These are phyloP conservation scores for Elgonia sp. DNA, from an alignment of 2,888 invertebrate species.

Conservation along the genomic window DNA sequence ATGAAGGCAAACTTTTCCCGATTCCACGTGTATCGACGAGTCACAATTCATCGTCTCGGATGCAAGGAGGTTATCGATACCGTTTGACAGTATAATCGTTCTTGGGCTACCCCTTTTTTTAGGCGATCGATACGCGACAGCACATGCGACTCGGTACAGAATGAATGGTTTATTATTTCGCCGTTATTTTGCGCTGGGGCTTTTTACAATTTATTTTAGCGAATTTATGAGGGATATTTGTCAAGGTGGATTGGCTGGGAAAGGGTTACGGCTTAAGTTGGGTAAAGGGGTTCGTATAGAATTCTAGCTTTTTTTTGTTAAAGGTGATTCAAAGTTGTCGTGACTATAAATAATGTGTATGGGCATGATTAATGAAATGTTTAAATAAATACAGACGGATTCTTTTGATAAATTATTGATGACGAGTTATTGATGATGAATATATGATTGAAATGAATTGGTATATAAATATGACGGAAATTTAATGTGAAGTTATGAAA, in stretches of 20 bases:
- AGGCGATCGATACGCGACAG: conserved; percentile 52
- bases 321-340: background rate
- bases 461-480: no score
- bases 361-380: no score
- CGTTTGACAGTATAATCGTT: conserved; percentile 65
- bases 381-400: no score
- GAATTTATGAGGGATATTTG: conserved; percentile 64
- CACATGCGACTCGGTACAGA: conserved; percentile 39
- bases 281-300: background rate
- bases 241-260: conserved; percentile 34
- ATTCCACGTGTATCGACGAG: conserved; percentile 9
- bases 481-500: no score
- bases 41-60: conserved; percentile 58
- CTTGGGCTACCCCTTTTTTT: conserved; percentile 49
- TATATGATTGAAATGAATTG: no score
- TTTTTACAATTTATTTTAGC: conserved; percentile 55
- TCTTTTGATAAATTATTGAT: no score
- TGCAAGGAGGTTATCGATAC: conserved; percentile 63
- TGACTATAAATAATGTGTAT: no score
- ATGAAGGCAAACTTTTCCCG: background rate
- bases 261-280: conserved; percentile 6
- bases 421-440: no score
- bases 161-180: conserved; percentile 67
- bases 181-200: conserved; percentile 53
- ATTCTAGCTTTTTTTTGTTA: background rate